These are phyloP conservation scores for Numenius arquata DNA, from an alignment of 2,113 vertebrate genomes.

Conservation along the genomic window DNA sequence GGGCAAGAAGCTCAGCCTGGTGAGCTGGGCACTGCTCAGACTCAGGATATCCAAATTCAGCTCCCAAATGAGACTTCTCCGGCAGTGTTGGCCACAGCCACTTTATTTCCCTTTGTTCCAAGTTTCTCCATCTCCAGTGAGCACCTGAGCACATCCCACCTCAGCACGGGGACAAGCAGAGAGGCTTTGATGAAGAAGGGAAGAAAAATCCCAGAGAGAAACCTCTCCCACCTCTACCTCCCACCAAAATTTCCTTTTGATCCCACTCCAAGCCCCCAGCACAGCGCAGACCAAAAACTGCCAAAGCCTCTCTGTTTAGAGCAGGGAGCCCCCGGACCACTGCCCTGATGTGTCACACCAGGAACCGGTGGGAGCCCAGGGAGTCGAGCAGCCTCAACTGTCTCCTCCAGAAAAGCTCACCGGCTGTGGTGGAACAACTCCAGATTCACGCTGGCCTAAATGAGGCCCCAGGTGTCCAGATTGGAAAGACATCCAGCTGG, in stretches of 20 bases:
- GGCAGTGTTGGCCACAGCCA: neutral
- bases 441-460: neutral
- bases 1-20: neutral
- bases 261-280: neutral
- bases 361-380: neutral
- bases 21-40: neutral
- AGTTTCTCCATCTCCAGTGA: neutral
- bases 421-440: fast-evolving
- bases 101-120: neutral
- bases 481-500: neutral
- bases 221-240: neutral
- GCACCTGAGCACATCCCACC: neutral
- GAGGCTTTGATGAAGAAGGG: neutral
- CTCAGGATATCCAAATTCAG: neutral
- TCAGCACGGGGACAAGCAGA: neutral
- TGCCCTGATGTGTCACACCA: neutral
- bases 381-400: neutral
- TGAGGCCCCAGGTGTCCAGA: neutral
- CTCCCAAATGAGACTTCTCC: neutral
- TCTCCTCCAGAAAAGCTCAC: neutral
- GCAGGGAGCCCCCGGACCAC: neutral
- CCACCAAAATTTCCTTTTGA: neutral
- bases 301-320: neutral
- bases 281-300: neutral
- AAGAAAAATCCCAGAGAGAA: neutral